Base-by-base conservation (phyloP, 2,888 invertebrate species). In the Machimus atricapillus region DNA sequence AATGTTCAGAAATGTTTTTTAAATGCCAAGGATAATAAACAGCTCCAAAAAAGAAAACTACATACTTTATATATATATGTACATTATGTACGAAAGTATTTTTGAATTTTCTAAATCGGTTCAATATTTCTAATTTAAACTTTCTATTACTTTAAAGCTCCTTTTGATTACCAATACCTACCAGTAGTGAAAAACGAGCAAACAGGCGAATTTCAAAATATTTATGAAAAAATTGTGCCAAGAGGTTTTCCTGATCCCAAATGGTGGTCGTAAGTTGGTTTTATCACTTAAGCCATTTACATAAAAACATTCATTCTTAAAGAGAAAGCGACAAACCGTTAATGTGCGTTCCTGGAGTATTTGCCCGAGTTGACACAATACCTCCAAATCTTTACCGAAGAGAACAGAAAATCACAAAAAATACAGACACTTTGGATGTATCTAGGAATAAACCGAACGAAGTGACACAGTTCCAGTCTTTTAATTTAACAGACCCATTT, bases 81-180 rank as follows among this genome's bases (percentile, higher is more conserved):
- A 27, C n/a, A n/a, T n/a, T n/a, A n/a, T n/a, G n/a, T n/a, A n/a
- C n/a, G n/a, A n/a, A n/a, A n/a, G n/a, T n/a, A n/a, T n/a, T 27
- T 1, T 27, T 2, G 4, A 31, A 4, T 40, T 40, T 40, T 40
- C 40, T 9, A 40, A 40, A 40, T 40, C 9, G 9, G 40, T 40
- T 40, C 8, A 40, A 40, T 40, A 40, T 40, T 40, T 40, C 8
- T 9, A n/a, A 56, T 56, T 56, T 56, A 56, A 9, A 1, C 6
- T 56, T 19, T 56, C 4, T 66, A 23, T 85, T 90, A 89, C 90
- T 86, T 93, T 94, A 46, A 91, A 97, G 97, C 95, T 89, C 93
- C 98, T 90, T 96, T 96, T 91, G 99, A 99, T 92, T 99, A 97
- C 92, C 98, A 99, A 92, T 99, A 96, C 91, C 92, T 99, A 88